Base-by-base conservation (phyloP, 2,113 vertebrate species). In the Nerophis lumbriciformis region DNA sequence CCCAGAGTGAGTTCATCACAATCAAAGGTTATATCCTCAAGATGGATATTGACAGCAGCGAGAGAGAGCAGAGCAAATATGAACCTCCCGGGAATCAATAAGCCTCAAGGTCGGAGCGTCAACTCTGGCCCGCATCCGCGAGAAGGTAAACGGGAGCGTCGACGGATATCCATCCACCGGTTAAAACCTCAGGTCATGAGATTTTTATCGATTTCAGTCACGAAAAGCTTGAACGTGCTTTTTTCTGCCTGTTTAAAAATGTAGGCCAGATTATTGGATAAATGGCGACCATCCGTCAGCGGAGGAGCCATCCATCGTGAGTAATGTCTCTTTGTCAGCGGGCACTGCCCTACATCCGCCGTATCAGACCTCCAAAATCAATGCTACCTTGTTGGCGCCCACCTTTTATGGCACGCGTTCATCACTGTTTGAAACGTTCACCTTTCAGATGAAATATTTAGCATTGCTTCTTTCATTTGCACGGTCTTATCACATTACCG, bases 221-320 rank as follows among this genome's bases (percentile, higher is more conserved):
- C 42, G 21, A 65, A 48, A 56, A 57, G 59, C 62, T 54, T 81
- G 63, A 78, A 81, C 81, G 62, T 70, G 38, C 75, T 81, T 75
- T 66, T 15, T 78, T 77, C 77, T 75, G 12, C 61, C 68, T 63
- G 61, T 72, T 80, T 79, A 76, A 77, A 80, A 79, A 79, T 56
- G 54, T 68, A 84, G 68, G 66, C 61, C 39, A 72, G 66, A 72
- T 79, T 73, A 71, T 73, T 61, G 59, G 66, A 73, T 73, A 70
- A 83, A 82, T 86, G 78, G 69, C 63, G 39, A 37, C 61, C 16
- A 53, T 72, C 65, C 58, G 56, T 86, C 75, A 65, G 53, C 0
- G 35, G 19, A 47, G 42, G 67, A 76, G 59, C 74, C 63, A 50
- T 62, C 76, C 72, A 63, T 50, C 64, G 63, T 62, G 48, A 73